Evolutionary conservation across 1,140 invertebrate genomes (phyloP), one percentile per base, ranked within the genome.

Genomic region (Panagrolaimus sp.): DNA sequence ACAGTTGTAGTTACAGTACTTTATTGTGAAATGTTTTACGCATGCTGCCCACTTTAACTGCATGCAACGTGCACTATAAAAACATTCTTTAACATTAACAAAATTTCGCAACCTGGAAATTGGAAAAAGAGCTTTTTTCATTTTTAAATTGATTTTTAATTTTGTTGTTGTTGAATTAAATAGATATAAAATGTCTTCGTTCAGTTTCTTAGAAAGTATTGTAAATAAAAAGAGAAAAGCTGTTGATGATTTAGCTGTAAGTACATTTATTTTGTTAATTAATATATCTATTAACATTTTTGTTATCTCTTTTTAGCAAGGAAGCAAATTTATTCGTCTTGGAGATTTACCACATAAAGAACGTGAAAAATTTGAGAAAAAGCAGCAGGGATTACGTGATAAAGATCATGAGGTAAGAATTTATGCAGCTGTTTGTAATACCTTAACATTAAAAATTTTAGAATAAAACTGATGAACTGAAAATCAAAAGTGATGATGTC

Each of bases 271-370:
- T 58, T 12, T 14, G 52, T 58, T 5, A 55, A n/a, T 12, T 14
- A 15, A 24, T 21, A 12, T 15, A 1, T 52, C 4, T n/a, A 0
- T 24, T 58, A 12, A 21, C 15, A 21, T 21, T 58, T 58, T 58
- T 26, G 1, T 26, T 4, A 26, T n/a, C 8, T 12, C 21, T 14
- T 58, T 58, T 58, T 21, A 58, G 52, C 21, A 28, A 21, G 52
- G 52, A n/a, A 58, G 17, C 17, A 58, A 58, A 28, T 58, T 58
- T 28, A 58, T 58, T 58, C 52, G 52, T n/a, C 28, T 26, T 28
- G 52, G 21, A 0, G 52, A 58, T 58, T 17, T 58, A 21, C 52
- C 52, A 21, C 21, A 58, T 28, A 58, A 58, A 21, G 52, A 58
- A 21, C 52, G 52, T 17, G 52, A 58, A 17, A 58, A 58, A n/a